Base-by-base conservation (phyloP, 2,797 vertebrate species). In the Spea hammondii region DNA sequence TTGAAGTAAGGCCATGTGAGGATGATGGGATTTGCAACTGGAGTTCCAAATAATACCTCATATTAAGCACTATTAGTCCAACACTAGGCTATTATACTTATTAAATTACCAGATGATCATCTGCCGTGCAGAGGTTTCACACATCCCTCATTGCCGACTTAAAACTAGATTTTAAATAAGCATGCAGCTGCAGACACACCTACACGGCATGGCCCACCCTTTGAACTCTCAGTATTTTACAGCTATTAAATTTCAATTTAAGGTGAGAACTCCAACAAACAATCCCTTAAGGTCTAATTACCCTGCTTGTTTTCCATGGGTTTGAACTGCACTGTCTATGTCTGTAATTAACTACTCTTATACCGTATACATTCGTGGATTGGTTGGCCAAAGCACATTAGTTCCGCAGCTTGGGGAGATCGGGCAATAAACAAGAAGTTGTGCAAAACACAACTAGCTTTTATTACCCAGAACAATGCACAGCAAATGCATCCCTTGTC, bases 271-370 rank as follows among this genome's bases (percentile, higher is more conserved):
- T 53, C 51, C 64, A 45, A 67, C 67, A 71, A 71, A 76, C 48
- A 80, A 80, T 80, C 79, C 79, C 79, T 76, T 76, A 76, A 80
- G 79, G 79, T 67, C 73, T 76, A 76, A 80, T 80, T 80, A 80
- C 57, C 59, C 72, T 65, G 79, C 59, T 46, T 80, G 79, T 70
- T 80, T 75, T 76, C 59, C 13, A 49, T 65, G 50, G 8, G 54
- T 73, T 48, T 57, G 45, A 44, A 65, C 32, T 75, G n/a, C 32
- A 48, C 5, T 76, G 46, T 65, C n/a, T 65, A 50, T 65, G 70
- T 59, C 59, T 71, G 11, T 51, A 51, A 76, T 76, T 80, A 80
- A 17, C 60, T 65, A 50, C 72, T 64, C 44, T 71, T 59, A 44
- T 12, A 1, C 65, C 51, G 77, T 55, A 60, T 49, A 59, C 65